Percentiles rank a stretch among this genome's conserved stretches.
Evolutionary conservation across 1,140 invertebrate species (phyloP).

Genomic region (Drosophila bipectinata): DNA sequence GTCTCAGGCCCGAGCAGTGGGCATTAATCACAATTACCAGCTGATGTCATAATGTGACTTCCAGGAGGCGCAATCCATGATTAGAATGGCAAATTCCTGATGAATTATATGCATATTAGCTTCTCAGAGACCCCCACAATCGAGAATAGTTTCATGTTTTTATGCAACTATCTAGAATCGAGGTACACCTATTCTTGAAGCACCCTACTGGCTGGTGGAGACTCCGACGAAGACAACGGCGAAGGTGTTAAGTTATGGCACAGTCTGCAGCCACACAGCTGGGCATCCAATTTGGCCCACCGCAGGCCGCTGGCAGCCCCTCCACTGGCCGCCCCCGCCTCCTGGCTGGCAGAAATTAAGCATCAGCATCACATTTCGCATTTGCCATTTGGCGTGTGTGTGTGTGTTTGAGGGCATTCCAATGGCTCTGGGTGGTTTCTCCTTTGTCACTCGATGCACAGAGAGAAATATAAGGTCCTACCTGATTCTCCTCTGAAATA

Average conservation of each 20-base stretch:
- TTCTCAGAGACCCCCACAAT: too few species aligned
- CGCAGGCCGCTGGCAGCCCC: constrained; percentile 29
- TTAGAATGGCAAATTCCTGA: constrained; percentile 2
- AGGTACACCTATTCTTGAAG: background rate
- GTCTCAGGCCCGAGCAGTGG: constrained; percentile 5
- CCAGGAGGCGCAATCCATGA: constrained; percentile 1
- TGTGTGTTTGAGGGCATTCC: constrained; percentile 31
- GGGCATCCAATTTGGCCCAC: constrained; percentile 76
- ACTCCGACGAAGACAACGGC: constrained; percentile 59
- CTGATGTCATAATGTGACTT: constrained; percentile 41
- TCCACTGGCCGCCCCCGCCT: constrained; percentile 25
- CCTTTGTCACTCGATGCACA: constrained; percentile 29
- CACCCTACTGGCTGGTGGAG: constrained; percentile 32
- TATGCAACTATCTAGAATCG: background rate
- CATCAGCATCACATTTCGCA: constrained; percentile 76
- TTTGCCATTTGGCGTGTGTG: constrained; percentile 48
- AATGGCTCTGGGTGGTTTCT: constrained; percentile 61
- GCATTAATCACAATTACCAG: constrained; percentile 51
- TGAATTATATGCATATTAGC: too few species aligned
- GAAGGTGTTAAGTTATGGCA: constrained; percentile 82
- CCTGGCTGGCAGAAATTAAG: constrained; percentile 60
- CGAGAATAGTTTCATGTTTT: too few species aligned
- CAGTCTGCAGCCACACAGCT: constrained; percentile 70
- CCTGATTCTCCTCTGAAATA: too few species aligned
- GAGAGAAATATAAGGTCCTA: background rate